Percentiles rank a stretch among this genome's conserved stretches.
These are phyloP conservation scores for Microplitis mediator DNA, from an alignment of 1,140 invertebrate genomes.

Conservation along the genomic window DNA sequence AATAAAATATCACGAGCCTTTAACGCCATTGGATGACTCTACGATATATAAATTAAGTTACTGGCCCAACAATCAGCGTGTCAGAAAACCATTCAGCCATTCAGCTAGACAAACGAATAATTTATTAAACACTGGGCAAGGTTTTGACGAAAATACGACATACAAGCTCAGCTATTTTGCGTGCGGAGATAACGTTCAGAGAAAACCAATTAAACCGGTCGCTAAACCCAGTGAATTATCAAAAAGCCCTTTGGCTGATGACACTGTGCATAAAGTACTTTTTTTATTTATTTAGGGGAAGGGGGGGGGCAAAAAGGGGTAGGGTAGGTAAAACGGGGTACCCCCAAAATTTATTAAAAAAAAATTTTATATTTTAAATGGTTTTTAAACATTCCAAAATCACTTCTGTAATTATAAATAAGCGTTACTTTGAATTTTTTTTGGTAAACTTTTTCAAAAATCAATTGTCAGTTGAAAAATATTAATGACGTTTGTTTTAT, in stretches of 20 bases:
- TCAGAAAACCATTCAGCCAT: conserved; percentile 33
- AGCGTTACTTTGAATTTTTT: too few relatives aligned
- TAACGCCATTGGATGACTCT: conserved; percentile 55
- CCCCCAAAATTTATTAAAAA: too few relatives aligned
- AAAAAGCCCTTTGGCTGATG: conserved; percentile 45
- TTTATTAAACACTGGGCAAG: conserved; percentile 44
- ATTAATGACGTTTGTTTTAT: too few relatives aligned
- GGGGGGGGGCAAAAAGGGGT: too few relatives aligned
- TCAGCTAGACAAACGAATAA: conserved; percentile 36
- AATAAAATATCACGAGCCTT: conserved; percentile 49
- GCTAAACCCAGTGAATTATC: conserved; percentile 39
- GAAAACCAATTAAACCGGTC: conserved; percentile 37
- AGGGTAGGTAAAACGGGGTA: too few relatives aligned
- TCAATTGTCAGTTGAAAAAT: too few relatives aligned
- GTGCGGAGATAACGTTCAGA: conserved; percentile 39
- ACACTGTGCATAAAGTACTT: conserved; percentile 50
- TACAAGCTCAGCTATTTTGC: conserved; percentile 56
- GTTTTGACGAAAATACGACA: conserved; percentile 53
- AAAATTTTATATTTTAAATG: too few relatives aligned
- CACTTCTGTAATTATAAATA: too few relatives aligned
- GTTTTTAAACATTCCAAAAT: too few relatives aligned
- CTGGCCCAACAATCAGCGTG: conserved; percentile 49
- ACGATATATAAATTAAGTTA: conserved; percentile 67
- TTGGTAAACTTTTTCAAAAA: too few relatives aligned
- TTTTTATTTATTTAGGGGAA: neutral